Percentiles rank a stretch among this genome's conserved stretches.
Conservation (phyloP, 2,888 invertebrate species). For the Sicus ferrugineus region DNA sequence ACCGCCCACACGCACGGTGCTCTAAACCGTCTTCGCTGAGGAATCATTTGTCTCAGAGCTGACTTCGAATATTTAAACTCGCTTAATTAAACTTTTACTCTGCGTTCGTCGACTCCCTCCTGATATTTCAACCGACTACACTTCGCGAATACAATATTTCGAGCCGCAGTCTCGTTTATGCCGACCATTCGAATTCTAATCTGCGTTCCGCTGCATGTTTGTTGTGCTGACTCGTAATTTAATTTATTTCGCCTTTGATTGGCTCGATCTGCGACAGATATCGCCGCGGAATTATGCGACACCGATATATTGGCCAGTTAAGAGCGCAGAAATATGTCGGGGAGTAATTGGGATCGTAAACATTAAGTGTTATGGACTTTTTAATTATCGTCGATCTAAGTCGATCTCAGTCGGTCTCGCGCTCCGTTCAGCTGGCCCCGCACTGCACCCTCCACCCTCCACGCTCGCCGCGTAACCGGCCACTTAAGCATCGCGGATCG, state of each 20-base stretch:
- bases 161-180: no score
- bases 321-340: neutral
- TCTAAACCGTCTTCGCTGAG: no score
- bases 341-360: constrained; percentile 3
- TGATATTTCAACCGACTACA: no score
- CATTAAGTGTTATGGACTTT: constrained; percentile 15
- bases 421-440: constrained; percentile 18
- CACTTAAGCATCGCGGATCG: constrained; percentile 28
- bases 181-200: no score
- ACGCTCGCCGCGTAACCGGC: constrained; percentile 15
- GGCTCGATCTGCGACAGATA: neutral
- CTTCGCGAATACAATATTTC: no score
- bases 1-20: no score
- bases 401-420: constrained; percentile 19
- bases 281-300: neutral
- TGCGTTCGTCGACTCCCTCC: no score
- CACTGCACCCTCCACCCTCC: constrained; percentile 8
- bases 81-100: no score
- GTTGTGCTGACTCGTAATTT: no score
- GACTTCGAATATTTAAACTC: no score
- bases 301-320: neutral
- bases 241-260: neutral
- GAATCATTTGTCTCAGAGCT: no score
- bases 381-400: constrained; percentile 1
- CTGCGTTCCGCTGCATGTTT: no score